Percentiles rank a stretch among this genome's conserved stretches.
Conservation (phyloP, 2,113 vertebrate species). For the Danionella cerebrum region DNA sequence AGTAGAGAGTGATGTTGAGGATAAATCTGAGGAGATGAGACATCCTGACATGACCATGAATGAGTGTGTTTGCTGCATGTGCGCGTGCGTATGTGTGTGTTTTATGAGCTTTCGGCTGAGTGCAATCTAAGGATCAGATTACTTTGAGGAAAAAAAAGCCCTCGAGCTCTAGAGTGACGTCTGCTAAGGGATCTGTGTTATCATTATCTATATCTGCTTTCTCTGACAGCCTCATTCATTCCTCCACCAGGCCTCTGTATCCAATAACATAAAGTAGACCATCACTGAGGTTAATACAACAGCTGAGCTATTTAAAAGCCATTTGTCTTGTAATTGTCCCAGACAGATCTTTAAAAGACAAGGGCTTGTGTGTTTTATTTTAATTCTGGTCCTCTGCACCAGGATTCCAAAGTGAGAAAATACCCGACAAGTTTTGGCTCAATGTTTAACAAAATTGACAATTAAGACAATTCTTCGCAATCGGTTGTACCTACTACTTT, state of each 20-base stretch:
- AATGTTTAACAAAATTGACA: too few species aligned
- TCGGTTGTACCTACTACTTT: too few species aligned
- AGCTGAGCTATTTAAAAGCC: background rate
- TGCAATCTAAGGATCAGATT: constrained; percentile 31
- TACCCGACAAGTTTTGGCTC: too few species aligned
- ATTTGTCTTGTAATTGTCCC: background rate
- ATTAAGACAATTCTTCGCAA: too few species aligned
- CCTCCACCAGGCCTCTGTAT: constrained; percentile 13
- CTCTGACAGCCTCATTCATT: constrained; percentile 25
- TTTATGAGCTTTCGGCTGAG: constrained; percentile 18
- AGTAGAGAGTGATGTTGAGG: background rate
- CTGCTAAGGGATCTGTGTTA: constrained; percentile 18
- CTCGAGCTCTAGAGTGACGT: constrained; percentile 1
- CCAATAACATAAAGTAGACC: constrained; percentile 11
- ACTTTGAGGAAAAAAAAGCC: constrained; percentile 1
- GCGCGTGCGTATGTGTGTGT: background rate
- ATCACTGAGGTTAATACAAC: background rate
- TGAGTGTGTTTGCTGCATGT: too few species aligned
- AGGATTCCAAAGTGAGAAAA: too few species aligned
- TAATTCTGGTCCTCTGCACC: too few species aligned
- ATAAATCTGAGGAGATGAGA: constrained; percentile 18
- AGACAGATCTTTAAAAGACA: too few species aligned
- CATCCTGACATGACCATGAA: constrained; percentile 17
- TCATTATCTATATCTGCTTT: constrained; percentile 32
- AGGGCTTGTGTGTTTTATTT: too few species aligned